Evolutionary conservation across 2,888 invertebrate species (phyloP), one percentile per base, ranked within the genome.

Genomic region (Leucozona laternaria): DNA sequence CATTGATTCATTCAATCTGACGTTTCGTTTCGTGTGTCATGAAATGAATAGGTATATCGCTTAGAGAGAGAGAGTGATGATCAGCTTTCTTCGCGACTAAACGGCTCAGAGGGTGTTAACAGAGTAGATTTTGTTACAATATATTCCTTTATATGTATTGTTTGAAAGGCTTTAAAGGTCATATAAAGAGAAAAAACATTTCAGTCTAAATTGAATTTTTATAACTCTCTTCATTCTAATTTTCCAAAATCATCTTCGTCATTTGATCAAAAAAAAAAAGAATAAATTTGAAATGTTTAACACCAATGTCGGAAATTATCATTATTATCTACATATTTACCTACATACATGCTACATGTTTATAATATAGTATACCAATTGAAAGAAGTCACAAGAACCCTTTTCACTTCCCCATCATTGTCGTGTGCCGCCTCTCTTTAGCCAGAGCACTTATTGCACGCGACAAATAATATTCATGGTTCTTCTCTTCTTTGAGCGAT

Each of bases 381-480:
- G 45, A 13, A 60, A 72, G 45, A 68, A 64, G 34, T 25, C 62
- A 43, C 20, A 53, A 28, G 0, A 55, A 17, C 58, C 53, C 48
- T 37, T 77, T 22, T 45, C 11, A 5, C 50, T 11, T 34, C 5
- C 5, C 43, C n/a, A 13, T 11, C 15, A 15, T 50, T 4, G 22
- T 45, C 17, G n/a, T 45, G 5, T 45, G 25, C 17, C 28, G n/a
- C 0, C 10, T 17, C 17, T 22, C 10, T 22, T 53, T 3, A 34
- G 17, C 25, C 55, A 66, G 43, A 40, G 43, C 62, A 77, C 85
- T 85, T 85, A 82, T 82, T 78, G 64, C 71, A 66, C 40, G 58
- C 78, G 82, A 79, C 82, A 86, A 82, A 86, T 86, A 78, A 75
- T 82, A 82, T 78, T 79, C 86, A 78, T 72, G 60, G 43, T n/a